Evolutionary conservation across 2,113 vertebrate genomes (phyloP).

Genomic region (Ammodramus savannarum): DNA sequence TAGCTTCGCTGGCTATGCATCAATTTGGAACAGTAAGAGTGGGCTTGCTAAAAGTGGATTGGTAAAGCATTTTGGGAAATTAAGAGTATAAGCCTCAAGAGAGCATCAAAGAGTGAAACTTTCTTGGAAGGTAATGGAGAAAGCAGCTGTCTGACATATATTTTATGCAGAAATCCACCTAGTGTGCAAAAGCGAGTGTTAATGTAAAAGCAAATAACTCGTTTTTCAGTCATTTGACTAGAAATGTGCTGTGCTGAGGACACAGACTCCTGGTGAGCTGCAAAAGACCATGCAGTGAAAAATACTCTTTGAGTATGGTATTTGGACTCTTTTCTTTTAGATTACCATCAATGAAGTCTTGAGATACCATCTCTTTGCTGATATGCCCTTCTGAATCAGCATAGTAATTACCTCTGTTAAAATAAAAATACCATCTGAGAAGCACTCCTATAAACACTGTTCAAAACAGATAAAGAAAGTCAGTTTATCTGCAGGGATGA

Average conservation of each 20-base stretch:
- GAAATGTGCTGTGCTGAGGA: neutral
- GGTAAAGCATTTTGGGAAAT: neutral
- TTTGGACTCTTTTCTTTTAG: neutral
- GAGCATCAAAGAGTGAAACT: neutral
- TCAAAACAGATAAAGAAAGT: constrained; percentile 5
- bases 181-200: neutral
- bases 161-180: neutral
- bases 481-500: neutral
- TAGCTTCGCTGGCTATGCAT: neutral
- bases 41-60: neutral
- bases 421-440: neutral
- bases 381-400: constrained; percentile 38
- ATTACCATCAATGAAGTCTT: neutral
- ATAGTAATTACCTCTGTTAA: constrained; percentile 37
- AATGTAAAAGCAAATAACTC: neutral
- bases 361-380: neutral
- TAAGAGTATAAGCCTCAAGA: neutral
- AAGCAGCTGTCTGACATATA: neutral
- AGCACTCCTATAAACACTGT: neutral
- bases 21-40: neutral
- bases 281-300: neutral
- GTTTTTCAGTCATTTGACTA: neutral
- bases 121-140: neutral
- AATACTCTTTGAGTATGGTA: neutral
- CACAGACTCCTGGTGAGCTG: neutral